Percentiles rank a stretch among this genome's conserved stretches.
Conservation (phyloP, 2,113 vertebrate species). For the Eclectus roratus region DNA sequence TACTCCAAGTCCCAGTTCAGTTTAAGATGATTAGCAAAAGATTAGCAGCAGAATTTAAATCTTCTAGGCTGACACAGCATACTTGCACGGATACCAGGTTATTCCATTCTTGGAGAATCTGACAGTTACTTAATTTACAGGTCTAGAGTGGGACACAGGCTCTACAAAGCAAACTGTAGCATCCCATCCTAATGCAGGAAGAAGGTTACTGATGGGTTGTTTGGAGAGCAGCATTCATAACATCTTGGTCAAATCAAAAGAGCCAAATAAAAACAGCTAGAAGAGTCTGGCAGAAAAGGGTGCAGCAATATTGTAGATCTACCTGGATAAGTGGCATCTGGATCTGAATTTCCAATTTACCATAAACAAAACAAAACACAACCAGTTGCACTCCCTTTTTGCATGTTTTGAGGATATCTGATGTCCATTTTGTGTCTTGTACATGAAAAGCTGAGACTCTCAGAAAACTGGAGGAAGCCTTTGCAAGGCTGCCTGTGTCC, state of each 20-base stretch:
- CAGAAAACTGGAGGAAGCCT: neutral
- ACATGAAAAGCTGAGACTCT: neutral
- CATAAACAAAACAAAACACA: neutral
- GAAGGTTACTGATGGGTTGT: neutral
- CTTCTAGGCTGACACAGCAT: neutral
- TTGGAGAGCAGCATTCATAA: neutral
- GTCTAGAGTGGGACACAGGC: neutral
- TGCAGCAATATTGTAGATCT: neutral
- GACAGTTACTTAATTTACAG: neutral
- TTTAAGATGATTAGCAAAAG: neutral
- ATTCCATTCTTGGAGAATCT: neutral
- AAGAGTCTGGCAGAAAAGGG: neutral
- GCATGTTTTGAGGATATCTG: neutral
- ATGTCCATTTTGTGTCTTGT: neutral
- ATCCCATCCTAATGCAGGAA: neutral
- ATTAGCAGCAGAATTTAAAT: neutral
- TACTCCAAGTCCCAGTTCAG: neutral
- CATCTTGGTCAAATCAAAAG: neutral
- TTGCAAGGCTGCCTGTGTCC: neutral
- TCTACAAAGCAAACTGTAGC: neutral
- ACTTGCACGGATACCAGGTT: neutral
- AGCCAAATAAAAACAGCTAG: neutral
- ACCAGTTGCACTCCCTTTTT: fast-evolving
- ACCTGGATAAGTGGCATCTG: neutral
- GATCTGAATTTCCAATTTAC: neutral